phyloP scores from a whole-genome alignment of 2,888 invertebrate genomes.

The Orthosia cruda region DNA sequence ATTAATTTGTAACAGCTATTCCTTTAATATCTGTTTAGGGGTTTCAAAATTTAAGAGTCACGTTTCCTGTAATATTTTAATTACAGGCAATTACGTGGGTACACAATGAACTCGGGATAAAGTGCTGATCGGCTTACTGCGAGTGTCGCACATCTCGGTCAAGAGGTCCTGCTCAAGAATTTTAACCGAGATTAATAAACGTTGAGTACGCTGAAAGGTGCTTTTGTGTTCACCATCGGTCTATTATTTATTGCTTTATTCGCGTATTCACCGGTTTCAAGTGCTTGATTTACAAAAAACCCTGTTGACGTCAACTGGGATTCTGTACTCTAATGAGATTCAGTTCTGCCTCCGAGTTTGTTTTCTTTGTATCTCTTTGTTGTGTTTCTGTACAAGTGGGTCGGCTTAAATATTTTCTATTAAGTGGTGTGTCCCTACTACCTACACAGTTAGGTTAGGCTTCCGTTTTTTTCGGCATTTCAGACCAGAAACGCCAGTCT shows the following conservation, averaged over 20 bases:
- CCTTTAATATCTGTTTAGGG: too few relatives aligned
- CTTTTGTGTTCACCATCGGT: slow-evolving; percentile 36
- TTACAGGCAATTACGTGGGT: slow-evolving; percentile 59
- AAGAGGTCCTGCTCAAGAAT: slow-evolving; percentile 52
- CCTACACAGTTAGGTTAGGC: background rate
- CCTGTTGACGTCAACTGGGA: slow-evolving; percentile 41
- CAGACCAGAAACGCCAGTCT: background rate
- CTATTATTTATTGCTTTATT: slow-evolving; percentile 46
- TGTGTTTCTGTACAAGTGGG: slow-evolving; percentile 45
- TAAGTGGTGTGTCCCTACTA: slow-evolving; percentile 15
- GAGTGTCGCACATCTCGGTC: slow-evolving; percentile 57
- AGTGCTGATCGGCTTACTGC: slow-evolving; percentile 55
- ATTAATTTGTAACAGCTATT: too few relatives aligned
- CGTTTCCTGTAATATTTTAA: too few relatives aligned
- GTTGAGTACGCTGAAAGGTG: slow-evolving; percentile 42
- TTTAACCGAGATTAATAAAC: slow-evolving; percentile 63
- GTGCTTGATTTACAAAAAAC: slow-evolving; percentile 47
- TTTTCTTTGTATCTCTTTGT: slow-evolving; percentile 45
- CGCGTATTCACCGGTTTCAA: slow-evolving; percentile 28
- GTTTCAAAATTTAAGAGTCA: too few relatives aligned
- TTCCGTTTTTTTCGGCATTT: background rate
- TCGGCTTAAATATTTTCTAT: slow-evolving; percentile 32
- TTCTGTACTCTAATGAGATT: slow-evolving; percentile 55
- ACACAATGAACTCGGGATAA: too few relatives aligned
- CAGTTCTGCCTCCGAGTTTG: slow-evolving; percentile 51